phyloP scores from a whole-genome alignment of 2,888 invertebrate species.

The Dorcus hopei region DNA sequence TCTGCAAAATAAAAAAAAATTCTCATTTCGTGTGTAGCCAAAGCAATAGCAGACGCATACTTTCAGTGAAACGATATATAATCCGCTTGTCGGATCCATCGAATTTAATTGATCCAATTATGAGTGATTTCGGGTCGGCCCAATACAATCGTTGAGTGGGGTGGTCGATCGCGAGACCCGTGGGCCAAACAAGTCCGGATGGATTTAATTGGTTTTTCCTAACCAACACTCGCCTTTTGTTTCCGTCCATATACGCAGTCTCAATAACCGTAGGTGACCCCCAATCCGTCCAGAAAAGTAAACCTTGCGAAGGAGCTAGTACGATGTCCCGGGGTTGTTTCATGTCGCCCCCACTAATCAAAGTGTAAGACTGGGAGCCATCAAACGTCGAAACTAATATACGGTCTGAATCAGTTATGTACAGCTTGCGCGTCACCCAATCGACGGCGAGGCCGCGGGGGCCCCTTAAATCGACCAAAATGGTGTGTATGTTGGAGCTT shows the following conservation, averaged over 20 bases:
- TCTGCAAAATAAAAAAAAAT: slow-evolving; percentile 38
- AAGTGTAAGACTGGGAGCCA: slow-evolving; percentile 56
- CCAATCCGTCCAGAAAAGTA: slow-evolving; percentile 75
- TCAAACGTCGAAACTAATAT: slow-evolving; percentile 55
- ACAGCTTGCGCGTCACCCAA: slow-evolving; percentile 65
- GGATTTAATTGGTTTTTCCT: slow-evolving; percentile 30
- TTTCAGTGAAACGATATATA: slow-evolving; percentile 56
- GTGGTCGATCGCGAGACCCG: slow-evolving; percentile 73
- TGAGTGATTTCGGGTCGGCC: slow-evolving; percentile 75
- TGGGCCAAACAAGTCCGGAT: slow-evolving; percentile 66
- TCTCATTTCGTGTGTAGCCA: neutral
- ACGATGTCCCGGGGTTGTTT: slow-evolving; percentile 69
- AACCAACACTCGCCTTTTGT: slow-evolving; percentile 51
- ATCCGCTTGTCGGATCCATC: slow-evolving; percentile 67
- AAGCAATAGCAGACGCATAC: slow-evolving; percentile 34
- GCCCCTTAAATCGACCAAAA: slow-evolving; percentile 55
- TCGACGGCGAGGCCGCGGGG: slow-evolving; percentile 76
- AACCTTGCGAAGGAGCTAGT: slow-evolving; percentile 62
- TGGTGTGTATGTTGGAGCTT: slow-evolving; percentile 30
- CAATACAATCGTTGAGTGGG: slow-evolving; percentile 76
- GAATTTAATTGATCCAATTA: slow-evolving; percentile 65
- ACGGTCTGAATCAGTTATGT: slow-evolving; percentile 61
- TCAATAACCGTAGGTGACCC: slow-evolving; percentile 64
- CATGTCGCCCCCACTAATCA: slow-evolving; percentile 50
- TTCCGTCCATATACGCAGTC: slow-evolving; percentile 65